Base-by-base conservation (phyloP, 1,140 invertebrate genomes). In the Diprion similis region DNA sequence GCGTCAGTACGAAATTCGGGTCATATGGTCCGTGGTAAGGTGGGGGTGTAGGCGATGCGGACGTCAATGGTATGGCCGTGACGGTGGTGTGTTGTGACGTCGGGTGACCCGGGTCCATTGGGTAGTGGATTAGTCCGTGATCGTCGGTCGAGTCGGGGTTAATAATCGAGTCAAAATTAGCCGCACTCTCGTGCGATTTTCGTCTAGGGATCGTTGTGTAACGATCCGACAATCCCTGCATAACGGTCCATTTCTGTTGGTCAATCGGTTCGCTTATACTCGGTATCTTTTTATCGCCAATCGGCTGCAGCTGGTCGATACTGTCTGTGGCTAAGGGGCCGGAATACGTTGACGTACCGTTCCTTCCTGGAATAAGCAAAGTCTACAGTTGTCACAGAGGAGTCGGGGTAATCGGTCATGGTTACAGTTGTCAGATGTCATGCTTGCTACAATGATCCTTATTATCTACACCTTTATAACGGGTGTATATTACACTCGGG, bases 291-390 rank as follows among this genome's bases (percentile, higher is more conserved):
- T 13, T 79, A 78, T 72, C 75, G 67, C 78, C 80, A 71, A 76
- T 73, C 75, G 76, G 47, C 73, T 73, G 77, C 51, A 4, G 51
- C 72, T 73, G 81, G 73, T 77, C 71, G 73, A 79, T 78, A 72
- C 71, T 66, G 71, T 85, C 78, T 76, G 77, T 77, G 71, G 81
- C 74, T 72, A 83, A 77, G 68, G 84, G 81, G 67, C 83, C 81
- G 67, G 78, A 73, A 48, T 78, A 80, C 80, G 80, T 78, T 79
- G 78, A 24, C 75, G 84, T 84, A 77, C 73, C 73, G 79, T 86
- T 85, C 77, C 78, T 85, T 82, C 87, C 87, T 88, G 87, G 78
- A 88, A 87, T 78, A 76, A 86, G 79, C 77, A 87, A 87, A 87
- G 81, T 82, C 85, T 74, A 59, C 51, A 59, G 85, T 78, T 78